Percentiles rank a stretch among this genome's conserved stretches.
These are phyloP conservation scores for Antigone vipio DNA, from an alignment of 2,113 vertebrate species.

Conservation along the genomic window DNA sequence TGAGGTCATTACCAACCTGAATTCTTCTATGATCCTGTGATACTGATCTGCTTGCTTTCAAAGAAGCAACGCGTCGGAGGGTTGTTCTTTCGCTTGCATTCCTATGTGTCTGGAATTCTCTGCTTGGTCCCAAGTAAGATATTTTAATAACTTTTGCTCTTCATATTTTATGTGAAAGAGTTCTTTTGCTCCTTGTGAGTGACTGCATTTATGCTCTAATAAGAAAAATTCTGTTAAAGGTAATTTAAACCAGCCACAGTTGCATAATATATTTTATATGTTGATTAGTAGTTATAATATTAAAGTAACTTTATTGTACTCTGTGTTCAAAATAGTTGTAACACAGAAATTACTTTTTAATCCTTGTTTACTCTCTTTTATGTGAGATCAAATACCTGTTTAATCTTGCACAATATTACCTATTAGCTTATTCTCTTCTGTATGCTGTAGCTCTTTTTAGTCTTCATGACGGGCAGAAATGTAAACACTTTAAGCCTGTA, in stretches of 20 bases:
- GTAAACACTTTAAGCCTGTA: neutral
- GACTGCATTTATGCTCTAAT: neutral
- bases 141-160: neutral
- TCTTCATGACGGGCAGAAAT: neutral
- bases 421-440: neutral
- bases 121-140: neutral
- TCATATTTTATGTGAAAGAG: neutral
- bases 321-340: neutral
- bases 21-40: neutral
- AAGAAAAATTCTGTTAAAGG: neutral
- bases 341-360: neutral
- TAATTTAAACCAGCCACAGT: neutral
- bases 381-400: neutral
- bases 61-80: neutral
- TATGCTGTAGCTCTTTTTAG: neutral
- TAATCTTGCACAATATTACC: neutral
- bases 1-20: neutral
- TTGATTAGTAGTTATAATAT: neutral
- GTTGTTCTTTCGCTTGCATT: neutral
- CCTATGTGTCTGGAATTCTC: neutral
- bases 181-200: neutral
- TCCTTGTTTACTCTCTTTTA: neutral
- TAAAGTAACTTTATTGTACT: neutral
- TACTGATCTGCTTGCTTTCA: neutral
- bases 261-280: neutral